Evolutionary conservation across 2,888 invertebrate genomes (phyloP).

Genomic region (Trissolcus japonicus): DNA sequence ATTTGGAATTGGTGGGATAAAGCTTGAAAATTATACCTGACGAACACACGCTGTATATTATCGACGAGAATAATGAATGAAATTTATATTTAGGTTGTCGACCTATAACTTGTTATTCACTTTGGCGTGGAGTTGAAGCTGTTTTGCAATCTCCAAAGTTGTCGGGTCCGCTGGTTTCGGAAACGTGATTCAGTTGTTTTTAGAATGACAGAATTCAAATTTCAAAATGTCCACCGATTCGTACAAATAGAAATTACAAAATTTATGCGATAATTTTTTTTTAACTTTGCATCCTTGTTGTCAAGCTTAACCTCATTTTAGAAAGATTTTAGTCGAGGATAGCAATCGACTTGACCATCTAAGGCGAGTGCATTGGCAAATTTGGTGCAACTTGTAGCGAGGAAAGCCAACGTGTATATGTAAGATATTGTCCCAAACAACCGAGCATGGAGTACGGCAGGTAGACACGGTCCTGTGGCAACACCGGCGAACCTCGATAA

Average conservation of each 20-base stretch:
- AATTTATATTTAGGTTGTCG: constrained; percentile 26
- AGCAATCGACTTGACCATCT: constrained; percentile 9
- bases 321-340: neutral
- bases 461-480: constrained; percentile 69
- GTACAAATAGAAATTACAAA: too few species aligned
- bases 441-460: constrained; percentile 66
- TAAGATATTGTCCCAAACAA: constrained; percentile 45
- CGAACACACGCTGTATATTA: constrained; percentile 14
- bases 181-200: too few species aligned
- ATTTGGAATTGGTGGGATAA: constrained; percentile 13
- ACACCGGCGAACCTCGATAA: constrained; percentile 73
- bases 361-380: constrained; percentile 8
- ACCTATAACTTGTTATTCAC: constrained; percentile 4
- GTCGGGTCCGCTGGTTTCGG: too few species aligned
- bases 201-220: too few species aligned
- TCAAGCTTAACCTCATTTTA: neutral
- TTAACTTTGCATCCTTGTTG: neutral
- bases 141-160: too few species aligned
- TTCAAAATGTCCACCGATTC: too few species aligned
- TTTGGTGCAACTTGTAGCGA: constrained; percentile 27
- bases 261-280: neutral
- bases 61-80: constrained; percentile 14
- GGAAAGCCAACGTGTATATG: constrained; percentile 22
- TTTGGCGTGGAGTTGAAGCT: too few species aligned
- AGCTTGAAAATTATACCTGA: constrained; percentile 12